Evolutionary conservation across 64 coral and sea anemone species (phyloP).

Genomic region (Exaiptasia diaphana): DNA sequence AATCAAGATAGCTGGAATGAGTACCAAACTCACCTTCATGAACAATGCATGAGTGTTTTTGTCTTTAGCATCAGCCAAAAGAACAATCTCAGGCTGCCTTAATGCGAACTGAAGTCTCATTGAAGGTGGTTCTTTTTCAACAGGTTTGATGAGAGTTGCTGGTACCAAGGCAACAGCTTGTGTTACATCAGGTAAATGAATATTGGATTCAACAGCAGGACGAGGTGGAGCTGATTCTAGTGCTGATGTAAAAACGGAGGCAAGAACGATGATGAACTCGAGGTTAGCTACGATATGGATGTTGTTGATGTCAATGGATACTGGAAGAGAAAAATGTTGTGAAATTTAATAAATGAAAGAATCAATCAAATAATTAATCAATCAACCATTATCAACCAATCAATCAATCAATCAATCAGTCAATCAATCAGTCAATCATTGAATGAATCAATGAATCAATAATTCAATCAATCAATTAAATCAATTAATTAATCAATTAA

Average conservation of each 20-base stretch:
- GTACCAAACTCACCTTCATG: constrained; percentile 91
- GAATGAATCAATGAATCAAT: too few relatives aligned
- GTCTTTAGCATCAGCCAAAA: constrained; percentile 91
- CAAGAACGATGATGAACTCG: constrained; percentile 70
- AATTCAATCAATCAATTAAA: too few relatives aligned
- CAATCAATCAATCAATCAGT: too few relatives aligned
- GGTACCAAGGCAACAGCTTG: not conserved
- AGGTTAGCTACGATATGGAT: constrained; percentile 67
- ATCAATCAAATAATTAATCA: too few relatives aligned
- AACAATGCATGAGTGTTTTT: constrained; percentile 89
- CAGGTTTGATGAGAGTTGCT: not conserved
- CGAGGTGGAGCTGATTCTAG: constrained; percentile 30
- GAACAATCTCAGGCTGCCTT: constrained; percentile 79
- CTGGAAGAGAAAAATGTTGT: constrained; percentile 30
- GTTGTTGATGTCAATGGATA: constrained; percentile 64
- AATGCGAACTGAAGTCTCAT: constrained; percentile 61
- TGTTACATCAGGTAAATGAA: not conserved
- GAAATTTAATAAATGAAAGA: not conserved
- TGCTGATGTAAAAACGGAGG: constrained; percentile 75
- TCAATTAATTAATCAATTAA: too few relatives aligned
- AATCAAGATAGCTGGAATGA: too few relatives aligned
- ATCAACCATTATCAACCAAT: too few relatives aligned
- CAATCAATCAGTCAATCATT: too few relatives aligned
- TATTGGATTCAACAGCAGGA: not conserved
- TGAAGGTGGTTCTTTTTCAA: constrained; percentile 51